Evolutionary conservation across 2,113 vertebrate genomes (phyloP).

Genomic region (Cryptomyrus ogoouensis): DNA sequence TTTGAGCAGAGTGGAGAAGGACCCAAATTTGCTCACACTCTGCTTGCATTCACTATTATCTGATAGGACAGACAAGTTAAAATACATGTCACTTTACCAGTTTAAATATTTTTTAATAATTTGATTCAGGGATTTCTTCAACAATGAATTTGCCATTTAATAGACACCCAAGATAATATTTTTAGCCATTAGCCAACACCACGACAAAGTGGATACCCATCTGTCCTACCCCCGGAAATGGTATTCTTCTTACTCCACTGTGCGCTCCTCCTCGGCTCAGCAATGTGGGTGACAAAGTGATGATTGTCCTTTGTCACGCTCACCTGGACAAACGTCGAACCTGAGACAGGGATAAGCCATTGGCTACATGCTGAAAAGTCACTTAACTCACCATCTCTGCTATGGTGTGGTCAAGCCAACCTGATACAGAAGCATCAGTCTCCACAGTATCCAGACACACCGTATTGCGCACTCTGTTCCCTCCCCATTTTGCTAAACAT

Average conservation of each 20-base stretch:
- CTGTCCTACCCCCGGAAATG: background rate
- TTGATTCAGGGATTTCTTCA: background rate
- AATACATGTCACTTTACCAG: background rate
- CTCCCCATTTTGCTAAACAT: background rate
- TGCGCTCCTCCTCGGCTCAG: constrained; percentile 44
- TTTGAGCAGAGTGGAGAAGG: constrained; percentile 75
- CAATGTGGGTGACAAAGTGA: constrained; percentile 75
- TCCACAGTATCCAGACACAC: background rate
- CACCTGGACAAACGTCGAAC: constrained; percentile 68
- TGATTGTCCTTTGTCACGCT: constrained; percentile 80
- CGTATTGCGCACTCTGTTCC: background rate
- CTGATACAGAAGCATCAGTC: background rate
- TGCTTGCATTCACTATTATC: constrained; percentile 33
- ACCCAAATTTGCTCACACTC: constrained; percentile 65
- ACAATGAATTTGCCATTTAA: background rate
- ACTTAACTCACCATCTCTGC: background rate
- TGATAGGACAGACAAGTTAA: constrained; percentile 31
- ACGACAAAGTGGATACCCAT: background rate
- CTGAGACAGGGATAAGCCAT: constrained; percentile 47
- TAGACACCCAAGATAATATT: background rate
- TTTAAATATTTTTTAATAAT: constrained; percentile 2
- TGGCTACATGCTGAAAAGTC: background rate
- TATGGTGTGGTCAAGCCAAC: too few species aligned
- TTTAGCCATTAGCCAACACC: background rate
- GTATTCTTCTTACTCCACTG: background rate